phyloP scores from a whole-genome alignment of 2,888 invertebrate genomes.

The Brachylomia viminalis region DNA sequence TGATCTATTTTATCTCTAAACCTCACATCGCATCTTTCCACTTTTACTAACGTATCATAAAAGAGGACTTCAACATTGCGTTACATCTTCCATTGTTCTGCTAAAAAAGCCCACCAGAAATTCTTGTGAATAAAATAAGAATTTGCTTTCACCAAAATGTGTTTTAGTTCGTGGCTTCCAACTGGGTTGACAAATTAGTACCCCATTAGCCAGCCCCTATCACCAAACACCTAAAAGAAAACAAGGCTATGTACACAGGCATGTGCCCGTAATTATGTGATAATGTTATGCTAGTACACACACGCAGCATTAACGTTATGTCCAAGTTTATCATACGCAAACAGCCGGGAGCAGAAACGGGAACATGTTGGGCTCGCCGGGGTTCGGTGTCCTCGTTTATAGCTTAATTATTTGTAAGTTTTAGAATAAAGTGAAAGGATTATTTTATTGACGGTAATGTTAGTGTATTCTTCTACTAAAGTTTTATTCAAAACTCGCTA shows the following conservation, averaged over 20 bases:
- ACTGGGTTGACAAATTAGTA: neutral
- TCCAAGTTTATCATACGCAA: conserved; percentile 63
- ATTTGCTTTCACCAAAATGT: conserved; percentile 21
- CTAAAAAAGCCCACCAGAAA: conserved; percentile 9
- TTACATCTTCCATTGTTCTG: conserved; percentile 19
- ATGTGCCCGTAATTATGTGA: conserved; percentile 54
- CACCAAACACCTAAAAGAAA: conserved; percentile 17
- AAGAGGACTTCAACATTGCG: conserved; percentile 20
- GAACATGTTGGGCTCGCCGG: neutral
- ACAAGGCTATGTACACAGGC: conserved; percentile 19
- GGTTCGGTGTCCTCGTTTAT: conserved; percentile 19
- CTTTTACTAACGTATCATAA: conserved; percentile 24
- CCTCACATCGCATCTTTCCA: too few species aligned
- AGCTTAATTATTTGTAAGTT: conserved; percentile 41
- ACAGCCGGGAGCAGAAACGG: conserved; percentile 35
- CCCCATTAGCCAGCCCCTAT: neutral
- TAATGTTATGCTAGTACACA: conserved; percentile 59
- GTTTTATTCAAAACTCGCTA: neutral
- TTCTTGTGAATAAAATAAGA: conserved; percentile 21
- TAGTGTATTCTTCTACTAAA: too few species aligned
- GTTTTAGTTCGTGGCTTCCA: conserved; percentile 3
- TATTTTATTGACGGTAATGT: neutral
- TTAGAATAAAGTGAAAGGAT: conserved; percentile 10
- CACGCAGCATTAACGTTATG: conserved; percentile 30
- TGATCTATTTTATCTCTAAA: too few species aligned